phyloP scores from a whole-genome alignment of 1,140 invertebrate genomes.

The Euglossa dilemma region DNA sequence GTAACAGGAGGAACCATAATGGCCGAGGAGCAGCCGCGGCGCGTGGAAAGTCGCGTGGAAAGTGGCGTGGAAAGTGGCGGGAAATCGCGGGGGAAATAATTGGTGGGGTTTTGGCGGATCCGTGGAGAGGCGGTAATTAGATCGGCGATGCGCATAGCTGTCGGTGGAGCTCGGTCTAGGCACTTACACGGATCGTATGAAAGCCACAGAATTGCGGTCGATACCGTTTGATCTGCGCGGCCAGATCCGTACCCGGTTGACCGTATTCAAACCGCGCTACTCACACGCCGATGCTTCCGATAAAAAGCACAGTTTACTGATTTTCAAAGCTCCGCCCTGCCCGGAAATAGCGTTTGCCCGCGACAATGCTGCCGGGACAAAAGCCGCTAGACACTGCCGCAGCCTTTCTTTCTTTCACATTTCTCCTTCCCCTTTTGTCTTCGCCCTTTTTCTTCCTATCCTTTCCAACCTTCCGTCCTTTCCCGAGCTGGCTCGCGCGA shows the following conservation, averaged over 20 bases:
- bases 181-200: slow-evolving; percentile 53
- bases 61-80: no score
- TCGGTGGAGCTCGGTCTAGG: background rate
- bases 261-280: slow-evolving; percentile 59
- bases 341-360: slow-evolving; percentile 2
- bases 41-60: no score
- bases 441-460: no score
- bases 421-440: no score
- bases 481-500: no score
- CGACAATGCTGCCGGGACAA: background rate
- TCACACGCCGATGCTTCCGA: slow-evolving; percentile 54
- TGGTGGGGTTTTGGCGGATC: slow-evolving; percentile 30
- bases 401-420: background rate
- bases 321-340: slow-evolving; percentile 35
- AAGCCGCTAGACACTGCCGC: background rate
- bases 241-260: slow-evolving; percentile 60
- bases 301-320: slow-evolving; percentile 59
- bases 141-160: slow-evolving; percentile 12
- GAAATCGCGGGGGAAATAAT: slow-evolving; percentile 45
- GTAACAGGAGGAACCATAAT: no score
- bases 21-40: no score
- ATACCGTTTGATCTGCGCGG: slow-evolving; percentile 75
- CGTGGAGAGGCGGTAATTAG: slow-evolving; percentile 29
- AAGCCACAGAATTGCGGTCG: slow-evolving; percentile 75
- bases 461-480: no score